These are phyloP conservation scores for Montipora efflorescens DNA, from an alignment of 64 coral and sea anemone species.

Conservation along the genomic window DNA sequence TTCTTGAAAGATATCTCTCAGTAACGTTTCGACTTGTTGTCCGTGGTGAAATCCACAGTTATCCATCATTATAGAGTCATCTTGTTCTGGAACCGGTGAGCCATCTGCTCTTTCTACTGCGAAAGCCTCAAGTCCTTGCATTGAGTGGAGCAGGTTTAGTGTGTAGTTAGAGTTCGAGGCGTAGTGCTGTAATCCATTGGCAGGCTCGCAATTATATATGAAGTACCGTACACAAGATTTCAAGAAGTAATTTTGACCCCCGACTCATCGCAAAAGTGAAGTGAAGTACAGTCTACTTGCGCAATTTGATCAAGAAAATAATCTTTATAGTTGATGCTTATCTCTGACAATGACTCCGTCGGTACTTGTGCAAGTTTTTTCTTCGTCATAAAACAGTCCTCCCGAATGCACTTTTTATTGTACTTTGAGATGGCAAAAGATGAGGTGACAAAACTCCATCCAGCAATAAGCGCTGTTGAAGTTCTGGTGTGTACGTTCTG, in stretches of 20 bases:
- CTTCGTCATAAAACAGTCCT: constrained; percentile 53
- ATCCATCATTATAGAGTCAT: constrained; percentile 62
- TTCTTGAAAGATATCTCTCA: constrained; percentile 65
- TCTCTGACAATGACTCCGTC: constrained; percentile 13
- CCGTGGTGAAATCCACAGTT: constrained; percentile 67
- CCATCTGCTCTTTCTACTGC: constrained; percentile 41
- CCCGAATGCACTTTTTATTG: constrained; percentile 55
- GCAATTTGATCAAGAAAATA: constrained; percentile 36
- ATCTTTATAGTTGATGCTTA: constrained; percentile 36
- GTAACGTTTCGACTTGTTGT: constrained; percentile 28
- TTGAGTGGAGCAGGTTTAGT: constrained; percentile 48
- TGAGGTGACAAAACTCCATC: constrained; percentile 50
- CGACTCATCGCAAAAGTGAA: constrained; percentile 46
- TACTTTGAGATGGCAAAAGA: constrained; percentile 53
- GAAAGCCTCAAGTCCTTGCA: constrained; percentile 45
- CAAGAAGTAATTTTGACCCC: constrained; percentile 50
- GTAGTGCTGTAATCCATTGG: constrained; percentile 56
- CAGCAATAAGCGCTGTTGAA: constrained; percentile 53
- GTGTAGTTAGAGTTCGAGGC: constrained; percentile 47
- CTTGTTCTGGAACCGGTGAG: constrained; percentile 42
- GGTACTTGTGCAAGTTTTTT: constrained; percentile 48
- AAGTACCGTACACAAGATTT: constrained; percentile 50
- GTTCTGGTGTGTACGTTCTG: constrained; percentile 13
- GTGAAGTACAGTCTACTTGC: constrained; percentile 50
- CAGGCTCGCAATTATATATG: background rate